These are phyloP conservation scores for Lampropteryx suffumata DNA, from an alignment of 2,888 invertebrate species.

Conservation along the genomic window DNA sequence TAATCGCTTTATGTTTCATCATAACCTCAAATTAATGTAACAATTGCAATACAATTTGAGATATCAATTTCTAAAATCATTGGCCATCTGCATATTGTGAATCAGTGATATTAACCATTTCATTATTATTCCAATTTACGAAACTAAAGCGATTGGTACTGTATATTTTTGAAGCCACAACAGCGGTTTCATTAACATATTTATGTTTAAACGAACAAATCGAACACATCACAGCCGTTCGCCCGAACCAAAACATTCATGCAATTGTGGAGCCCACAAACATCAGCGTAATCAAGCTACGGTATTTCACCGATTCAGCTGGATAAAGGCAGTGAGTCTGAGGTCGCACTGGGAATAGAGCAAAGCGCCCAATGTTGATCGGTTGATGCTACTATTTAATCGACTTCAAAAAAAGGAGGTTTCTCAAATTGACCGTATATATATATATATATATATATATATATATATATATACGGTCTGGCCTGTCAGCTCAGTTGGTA, in stretches of 20 bases:
- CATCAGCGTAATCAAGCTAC: conserved; percentile 37
- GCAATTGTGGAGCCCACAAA: conserved; percentile 24
- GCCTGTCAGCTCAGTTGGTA: too few relatives aligned
- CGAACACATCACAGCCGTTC: conserved; percentile 6
- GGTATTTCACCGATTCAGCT: conserved; percentile 15
- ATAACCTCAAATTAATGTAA: too few relatives aligned
- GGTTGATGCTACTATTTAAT: not conserved
- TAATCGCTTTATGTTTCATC: not conserved
- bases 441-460: too few relatives aligned
- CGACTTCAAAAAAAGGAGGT: too few relatives aligned
- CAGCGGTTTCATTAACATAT: conserved; percentile 13
- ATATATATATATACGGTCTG: too few relatives aligned
- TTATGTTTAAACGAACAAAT: conserved; percentile 10
- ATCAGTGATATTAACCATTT: too few relatives aligned
- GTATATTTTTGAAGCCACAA: conserved; percentile 3
- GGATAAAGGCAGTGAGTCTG: conserved; percentile 1
- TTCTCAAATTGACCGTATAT: too few relatives aligned
- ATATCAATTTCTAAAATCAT: too few relatives aligned
- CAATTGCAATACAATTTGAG: too few relatives aligned
- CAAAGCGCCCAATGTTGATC: conserved; percentile 9
- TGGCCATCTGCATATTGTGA: too few relatives aligned
- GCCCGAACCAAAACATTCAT: conserved; percentile 25
- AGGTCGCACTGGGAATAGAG: conserved; percentile 9
- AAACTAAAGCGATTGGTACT: not conserved
- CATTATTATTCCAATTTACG: too few relatives aligned